Evolutionary conservation across 35 echinoderm and acorn worm species (phyloP), one percentile per base, ranked within the genome.

Genomic region (Apostichopus parvimensis): DNA sequence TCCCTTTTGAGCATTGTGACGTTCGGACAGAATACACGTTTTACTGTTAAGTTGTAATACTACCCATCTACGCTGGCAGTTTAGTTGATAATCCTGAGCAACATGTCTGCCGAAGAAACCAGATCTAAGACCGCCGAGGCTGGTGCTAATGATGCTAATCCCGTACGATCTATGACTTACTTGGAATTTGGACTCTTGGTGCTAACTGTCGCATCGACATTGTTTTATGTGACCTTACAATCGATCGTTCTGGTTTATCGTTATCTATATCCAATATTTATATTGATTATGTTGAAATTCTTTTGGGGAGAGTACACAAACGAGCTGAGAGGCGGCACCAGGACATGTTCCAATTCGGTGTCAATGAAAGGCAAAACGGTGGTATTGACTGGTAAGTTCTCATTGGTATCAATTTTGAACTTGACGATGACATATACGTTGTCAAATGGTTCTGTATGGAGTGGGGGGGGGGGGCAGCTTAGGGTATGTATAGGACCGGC

Each of bases 301-400:
- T 13, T 88, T 9, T 91, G 89, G 89, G 61, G 56, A 78, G 71
- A 79, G 73, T 91, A 78, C 61, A 79, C 53, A 6, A 79, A 8
- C 20, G 77, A 91, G 26, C 22, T 91, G 71, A 91, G 89, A 34
- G 89, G 89, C 12, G 89, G 89, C 14, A 91, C 52, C 71, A 78
- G 89, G 21, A 52, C 20, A 57, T 91, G 89, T 20, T 5, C 59
- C 34, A 91, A 59, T 53, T 21, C 45, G 17, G 73, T 79, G 7
- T 91, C 89, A 0, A 54, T 91, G 52, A n/a, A 45, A 57, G 89
- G 89, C 9, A 91, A 91, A 79, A 91, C 89, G 8, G 89, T 91
- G 75, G 89, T 91, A 23, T 79, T 91, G 61, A 91, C 89, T 22
- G 89, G 89, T 91, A 57, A 77, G 89, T 59, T 61, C 58, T 61